phyloP scores from a whole-genome alignment of 1,140 invertebrate species.

The Drosophila rhopaloa region DNA sequence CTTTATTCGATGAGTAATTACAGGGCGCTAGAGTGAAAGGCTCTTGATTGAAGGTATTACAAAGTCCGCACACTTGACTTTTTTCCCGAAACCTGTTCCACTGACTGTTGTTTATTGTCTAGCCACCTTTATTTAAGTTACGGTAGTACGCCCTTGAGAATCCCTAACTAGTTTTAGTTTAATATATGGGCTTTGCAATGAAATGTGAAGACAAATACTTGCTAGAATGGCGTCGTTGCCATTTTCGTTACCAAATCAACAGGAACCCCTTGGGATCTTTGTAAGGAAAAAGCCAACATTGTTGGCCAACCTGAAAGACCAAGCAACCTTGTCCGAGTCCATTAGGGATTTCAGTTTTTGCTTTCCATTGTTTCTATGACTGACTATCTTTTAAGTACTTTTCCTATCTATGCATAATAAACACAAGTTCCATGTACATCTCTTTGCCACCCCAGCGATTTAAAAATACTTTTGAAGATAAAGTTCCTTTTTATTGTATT shows the following conservation, averaged over 20 bases:
- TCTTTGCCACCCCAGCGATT: slow-evolving; percentile 21
- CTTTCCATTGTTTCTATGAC: slow-evolving; percentile 1
- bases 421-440: slow-evolving; percentile 26
- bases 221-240: slow-evolving; percentile 6
- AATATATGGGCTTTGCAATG: slow-evolving; percentile 7
- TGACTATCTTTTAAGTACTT: slow-evolving; percentile 36
- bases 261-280: not conserved
- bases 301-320: slow-evolving; percentile 3
- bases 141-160: slow-evolving; percentile 19
- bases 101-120: slow-evolving; percentile 20
- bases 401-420: slow-evolving; percentile 48
- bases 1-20: slow-evolving; percentile 16
- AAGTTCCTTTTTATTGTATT: slow-evolving; percentile 28
- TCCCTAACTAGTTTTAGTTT: not conserved
- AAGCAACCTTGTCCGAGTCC: slow-evolving; percentile 9
- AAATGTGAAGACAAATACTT: slow-evolving; percentile 14
- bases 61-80: slow-evolving; percentile 6
- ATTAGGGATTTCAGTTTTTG: slow-evolving; percentile 15
- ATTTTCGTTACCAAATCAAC: not conserved
- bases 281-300: not conserved
- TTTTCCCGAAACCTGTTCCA: slow-evolving; percentile 31
- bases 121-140: slow-evolving; percentile 19
- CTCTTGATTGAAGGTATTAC: slow-evolving; percentile 16
- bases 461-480: slow-evolving; percentile 38
- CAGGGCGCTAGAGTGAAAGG: not conserved